A percentile compares a stretch with the other conserved stretches of the same genome.
phyloP scores from a whole-genome alignment of 1,140 invertebrate genomes.

The Archivesica marissinica region DNA sequence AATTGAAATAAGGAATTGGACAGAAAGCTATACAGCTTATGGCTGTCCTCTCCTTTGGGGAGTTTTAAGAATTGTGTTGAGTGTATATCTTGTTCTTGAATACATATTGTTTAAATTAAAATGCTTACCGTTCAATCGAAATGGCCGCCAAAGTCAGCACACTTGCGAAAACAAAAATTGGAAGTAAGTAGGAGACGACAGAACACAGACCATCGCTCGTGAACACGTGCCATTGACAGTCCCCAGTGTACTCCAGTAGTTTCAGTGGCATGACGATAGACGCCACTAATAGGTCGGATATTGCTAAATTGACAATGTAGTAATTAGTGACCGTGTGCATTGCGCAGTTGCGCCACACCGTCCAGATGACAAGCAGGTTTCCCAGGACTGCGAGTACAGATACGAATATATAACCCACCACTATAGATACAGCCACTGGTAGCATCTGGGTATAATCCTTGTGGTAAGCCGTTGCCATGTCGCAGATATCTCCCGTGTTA shows the following conservation, averaged over 20 bases:
- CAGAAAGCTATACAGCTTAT: too few species aligned
- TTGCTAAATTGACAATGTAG: constrained; percentile 85
- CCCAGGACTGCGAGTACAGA: constrained; percentile 82
- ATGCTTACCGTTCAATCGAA: constrained; percentile 85
- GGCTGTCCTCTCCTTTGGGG: too few species aligned
- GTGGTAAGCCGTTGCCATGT: constrained; percentile 33
- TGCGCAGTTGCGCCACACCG: constrained; percentile 81
- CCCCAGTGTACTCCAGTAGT: constrained; percentile 84
- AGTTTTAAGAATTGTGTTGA: too few species aligned
- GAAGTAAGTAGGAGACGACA: constrained; percentile 82
- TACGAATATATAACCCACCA: constrained; percentile 80
- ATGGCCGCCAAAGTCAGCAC: constrained; percentile 84
- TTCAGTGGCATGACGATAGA: constrained; percentile 85
- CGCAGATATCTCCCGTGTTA: neutral
- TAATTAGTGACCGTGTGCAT: constrained; percentile 86
- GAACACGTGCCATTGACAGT: constrained; percentile 82
- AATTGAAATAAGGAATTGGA: too few species aligned
- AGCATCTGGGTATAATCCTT: constrained; percentile 72
- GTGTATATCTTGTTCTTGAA: too few species aligned
- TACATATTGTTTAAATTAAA: too few species aligned
- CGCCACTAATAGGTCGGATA: constrained; percentile 84
- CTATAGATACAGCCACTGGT: constrained; percentile 56
- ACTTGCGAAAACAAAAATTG: constrained; percentile 84
- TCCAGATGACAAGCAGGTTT: constrained; percentile 80
- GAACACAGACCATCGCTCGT: constrained; percentile 83